Base-by-base conservation (phyloP, 2,113 vertebrate species). In the Hepsetus odoe region DNA sequence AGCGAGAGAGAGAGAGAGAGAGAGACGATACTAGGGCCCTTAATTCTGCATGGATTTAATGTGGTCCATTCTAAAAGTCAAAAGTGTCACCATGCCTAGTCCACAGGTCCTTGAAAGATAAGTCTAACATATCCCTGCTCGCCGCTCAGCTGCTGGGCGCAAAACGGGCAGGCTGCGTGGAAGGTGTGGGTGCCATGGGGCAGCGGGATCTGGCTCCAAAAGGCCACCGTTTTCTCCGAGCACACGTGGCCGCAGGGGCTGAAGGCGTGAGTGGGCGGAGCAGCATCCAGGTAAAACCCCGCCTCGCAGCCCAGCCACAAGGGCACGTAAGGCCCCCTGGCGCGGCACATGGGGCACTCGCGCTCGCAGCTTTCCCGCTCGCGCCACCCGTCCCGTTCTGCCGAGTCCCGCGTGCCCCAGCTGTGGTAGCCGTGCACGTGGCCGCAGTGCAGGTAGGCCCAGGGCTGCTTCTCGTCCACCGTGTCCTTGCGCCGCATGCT, bases 131-230 rank as follows among this genome's bases (percentile, higher is more conserved):
- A 99, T 80, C 95, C 95, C 83, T 96, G 96, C 90, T 98, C 97
- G 7, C 95, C 95, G 79, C 88, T 94, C 89, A 99, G 94, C 93
- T 98, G 97, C 85, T 97, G 96, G 1, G 96, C 97, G 0, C 98
- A 99, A 91, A 99, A 99, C 0, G 98, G 97, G 72, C 97, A 99
- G 84, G 98, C 96, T 26, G 97, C 96, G 9, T 99, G 98, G 79
- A 99, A 99, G 85, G 98, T 98, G 87, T 99, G 98, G 20, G 98
- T 99, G 89, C 98, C 98, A 0, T 99, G 97, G 11, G 98, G 98
- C 69, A 99, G 95, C 0, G 96, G 98, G 84, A 99, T 98, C 88
- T 99, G 97, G 82, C 96, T 97, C 98, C 98, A 99, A 85, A 97
- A 99, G 0, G 92, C 93, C 42, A 95, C 96, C 30, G 98, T 99